These are phyloP conservation scores for Lagocephalus sceleratus DNA, from an alignment of 2,797 vertebrate genomes.

Conservation along the genomic window DNA sequence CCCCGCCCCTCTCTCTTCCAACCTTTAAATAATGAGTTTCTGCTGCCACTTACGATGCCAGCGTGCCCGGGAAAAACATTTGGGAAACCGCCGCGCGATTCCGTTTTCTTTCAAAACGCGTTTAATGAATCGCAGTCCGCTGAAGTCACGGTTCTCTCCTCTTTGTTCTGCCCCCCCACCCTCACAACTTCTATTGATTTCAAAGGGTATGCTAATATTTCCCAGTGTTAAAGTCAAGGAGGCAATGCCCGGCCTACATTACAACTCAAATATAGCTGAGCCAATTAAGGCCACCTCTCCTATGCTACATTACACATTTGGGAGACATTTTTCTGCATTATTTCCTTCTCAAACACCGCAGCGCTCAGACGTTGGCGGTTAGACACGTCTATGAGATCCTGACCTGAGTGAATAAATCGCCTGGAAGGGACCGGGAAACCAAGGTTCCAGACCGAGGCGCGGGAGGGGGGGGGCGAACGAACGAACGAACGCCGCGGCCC, in stretches of 20 bases:
- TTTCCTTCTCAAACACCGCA: neutral
- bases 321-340: constrained; percentile 32
- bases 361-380: no score
- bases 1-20: constrained; percentile 30
- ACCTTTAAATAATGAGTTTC: constrained; percentile 65
- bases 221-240: constrained; percentile 48
- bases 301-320: constrained; percentile 48
- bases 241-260: constrained; percentile 63
- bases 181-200: constrained; percentile 43
- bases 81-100: constrained; percentile 12
- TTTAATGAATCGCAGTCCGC: constrained; percentile 23
- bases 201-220: constrained; percentile 50
- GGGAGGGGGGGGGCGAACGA: no score
- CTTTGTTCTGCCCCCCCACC: constrained; percentile 19
- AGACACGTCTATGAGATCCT: no score
- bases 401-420: no score
- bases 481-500: no score
- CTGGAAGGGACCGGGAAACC: no score
- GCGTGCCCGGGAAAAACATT: constrained; percentile 5
- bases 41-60: constrained; percentile 40
- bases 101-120: constrained; percentile 16
- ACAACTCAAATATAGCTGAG: constrained; percentile 63
- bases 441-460: neutral
- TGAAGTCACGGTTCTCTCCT: constrained; percentile 4
- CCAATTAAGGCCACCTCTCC: constrained; percentile 67